Conservation (phyloP, 2,113 vertebrate genomes). For the Tichodroma muraria region DNA sequence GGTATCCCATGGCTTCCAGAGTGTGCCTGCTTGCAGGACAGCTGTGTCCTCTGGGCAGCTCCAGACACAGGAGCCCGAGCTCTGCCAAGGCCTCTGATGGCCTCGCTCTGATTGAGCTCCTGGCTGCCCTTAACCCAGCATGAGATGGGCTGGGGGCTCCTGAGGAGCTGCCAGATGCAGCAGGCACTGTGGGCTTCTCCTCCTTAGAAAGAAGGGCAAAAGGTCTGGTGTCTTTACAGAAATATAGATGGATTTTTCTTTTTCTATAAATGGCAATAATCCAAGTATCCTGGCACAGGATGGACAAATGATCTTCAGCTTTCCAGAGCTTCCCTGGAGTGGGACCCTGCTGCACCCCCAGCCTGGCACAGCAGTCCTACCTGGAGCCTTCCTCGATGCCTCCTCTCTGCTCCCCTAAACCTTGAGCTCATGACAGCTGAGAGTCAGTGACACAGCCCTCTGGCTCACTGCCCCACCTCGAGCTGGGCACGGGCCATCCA, state of each 20-base stretch:
- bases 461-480: neutral
- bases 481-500: neutral
- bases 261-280: neutral
- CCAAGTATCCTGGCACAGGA: neutral
- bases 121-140: neutral
- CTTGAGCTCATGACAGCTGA: neutral
- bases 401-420: neutral
- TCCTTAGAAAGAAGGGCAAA: neutral
- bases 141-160: neutral
- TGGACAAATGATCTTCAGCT: neutral
- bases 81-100: neutral
- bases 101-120: neutral
- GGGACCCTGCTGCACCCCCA: neutral
- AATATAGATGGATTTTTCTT: neutral
- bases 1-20: conserved; percentile 16
- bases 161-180: neutral
- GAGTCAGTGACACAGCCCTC: neutral
- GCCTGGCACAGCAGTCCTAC: neutral
- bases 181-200: neutral
- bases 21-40: neutral
- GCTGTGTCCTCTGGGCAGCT: neutral
- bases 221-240: neutral
- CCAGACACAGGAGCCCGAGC: neutral
- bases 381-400: neutral
- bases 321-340: neutral